phyloP scores from a whole-genome alignment of 2,888 invertebrate genomes.

The Agrotis ipsilon region DNA sequence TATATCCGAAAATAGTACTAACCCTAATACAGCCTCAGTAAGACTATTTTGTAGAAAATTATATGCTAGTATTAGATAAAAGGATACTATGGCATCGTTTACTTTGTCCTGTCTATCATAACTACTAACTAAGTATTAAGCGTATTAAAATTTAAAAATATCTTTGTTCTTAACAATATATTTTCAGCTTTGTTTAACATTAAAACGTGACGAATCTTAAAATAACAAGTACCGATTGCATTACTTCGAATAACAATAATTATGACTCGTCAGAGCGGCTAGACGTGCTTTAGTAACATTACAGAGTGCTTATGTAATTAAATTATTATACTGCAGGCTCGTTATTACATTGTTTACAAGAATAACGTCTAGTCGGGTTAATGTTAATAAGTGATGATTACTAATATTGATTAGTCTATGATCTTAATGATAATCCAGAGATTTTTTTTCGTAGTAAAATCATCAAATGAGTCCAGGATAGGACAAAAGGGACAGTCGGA shows the following conservation, averaged over 20 bases:
- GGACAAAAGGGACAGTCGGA: too few species aligned
- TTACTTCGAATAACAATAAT: slow-evolving; percentile 11
- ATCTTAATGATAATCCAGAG: too few species aligned
- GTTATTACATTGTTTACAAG: background rate
- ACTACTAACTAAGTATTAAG: too few species aligned
- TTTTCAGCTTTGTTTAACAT: slow-evolving; percentile 28
- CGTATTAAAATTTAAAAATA: background rate
- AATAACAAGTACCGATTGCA: slow-evolving; percentile 17
- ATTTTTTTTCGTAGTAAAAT: too few species aligned
- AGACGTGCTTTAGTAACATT: slow-evolving; percentile 37
- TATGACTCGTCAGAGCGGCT: slow-evolving; percentile 15
- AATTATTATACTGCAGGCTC: background rate
- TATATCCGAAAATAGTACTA: too few species aligned
- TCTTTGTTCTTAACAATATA: background rate
- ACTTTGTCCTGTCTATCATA: background rate
- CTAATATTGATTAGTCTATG: too few species aligned
- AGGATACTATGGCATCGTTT: background rate
- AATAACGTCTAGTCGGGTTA: background rate
- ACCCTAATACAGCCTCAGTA: too few species aligned
- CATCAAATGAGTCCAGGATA: too few species aligned
- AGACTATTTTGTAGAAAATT: too few species aligned
- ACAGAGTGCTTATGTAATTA: slow-evolving; percentile 21
- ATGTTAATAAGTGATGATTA: background rate
- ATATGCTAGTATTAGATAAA: too few species aligned
- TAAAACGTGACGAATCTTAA: slow-evolving; percentile 30